These are phyloP conservation scores for Scomber scombrus DNA, from an alignment of 2,113 vertebrate genomes.

Conservation along the genomic window DNA sequence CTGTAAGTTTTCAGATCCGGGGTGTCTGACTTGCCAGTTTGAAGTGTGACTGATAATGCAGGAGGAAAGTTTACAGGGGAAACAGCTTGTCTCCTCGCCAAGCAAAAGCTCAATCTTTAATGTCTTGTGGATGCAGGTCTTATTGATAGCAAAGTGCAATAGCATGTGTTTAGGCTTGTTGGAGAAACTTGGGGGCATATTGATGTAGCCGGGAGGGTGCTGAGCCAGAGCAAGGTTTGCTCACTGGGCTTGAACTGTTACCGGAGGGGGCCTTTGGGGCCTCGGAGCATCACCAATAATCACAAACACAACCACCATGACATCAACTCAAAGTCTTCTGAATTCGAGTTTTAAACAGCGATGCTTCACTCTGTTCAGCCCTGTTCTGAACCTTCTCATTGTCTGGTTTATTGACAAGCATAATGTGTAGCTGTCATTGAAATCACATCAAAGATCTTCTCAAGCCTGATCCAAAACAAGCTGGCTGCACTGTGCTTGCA, in stretches of 20 bases:
- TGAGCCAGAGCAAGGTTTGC: constrained; percentile 63
- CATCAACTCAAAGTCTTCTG: constrained; percentile 23
- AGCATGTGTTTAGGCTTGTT: constrained; percentile 57
- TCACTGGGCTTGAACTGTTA: constrained; percentile 76
- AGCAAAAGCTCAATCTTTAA: constrained; percentile 64
- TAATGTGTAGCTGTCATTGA: constrained; percentile 14
- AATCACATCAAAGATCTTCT: constrained; percentile 1
- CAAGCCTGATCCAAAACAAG: not conserved
- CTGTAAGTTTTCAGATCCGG: constrained; percentile 73
- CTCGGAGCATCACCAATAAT: constrained; percentile 62
- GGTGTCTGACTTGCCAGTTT: constrained; percentile 72
- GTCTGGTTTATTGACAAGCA: constrained; percentile 9
- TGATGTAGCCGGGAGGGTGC: constrained; percentile 76
- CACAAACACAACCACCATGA: constrained; percentile 65
- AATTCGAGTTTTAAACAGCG: constrained; percentile 17
- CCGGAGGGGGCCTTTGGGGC: constrained; percentile 59
- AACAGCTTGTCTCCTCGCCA: constrained; percentile 69
- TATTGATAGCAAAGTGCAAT: constrained; percentile 58
- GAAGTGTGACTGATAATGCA: constrained; percentile 76
- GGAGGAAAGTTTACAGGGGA: constrained; percentile 71
- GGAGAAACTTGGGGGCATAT: constrained; percentile 75
- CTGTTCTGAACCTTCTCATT: not conserved
- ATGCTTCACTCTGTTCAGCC: not conserved
- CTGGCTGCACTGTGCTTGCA: not conserved
- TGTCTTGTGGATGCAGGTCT: constrained; percentile 55